Evolutionary conservation across 1,140 invertebrate species (phyloP).

Genomic region (Philopotamus ludificatus): DNA sequence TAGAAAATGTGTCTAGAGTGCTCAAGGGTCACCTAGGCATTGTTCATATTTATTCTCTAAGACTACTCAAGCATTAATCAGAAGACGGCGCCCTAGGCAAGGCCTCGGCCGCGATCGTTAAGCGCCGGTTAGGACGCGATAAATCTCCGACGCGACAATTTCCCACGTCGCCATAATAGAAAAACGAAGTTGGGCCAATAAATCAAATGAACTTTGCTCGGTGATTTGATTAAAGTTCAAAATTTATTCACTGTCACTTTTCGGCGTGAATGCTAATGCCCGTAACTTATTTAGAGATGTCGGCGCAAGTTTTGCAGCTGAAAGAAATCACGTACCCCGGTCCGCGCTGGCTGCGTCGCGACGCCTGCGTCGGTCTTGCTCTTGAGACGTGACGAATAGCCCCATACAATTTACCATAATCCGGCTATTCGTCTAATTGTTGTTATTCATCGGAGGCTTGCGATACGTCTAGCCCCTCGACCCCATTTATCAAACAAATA

Average conservation of each 20-base stretch:
- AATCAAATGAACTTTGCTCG: conserved; percentile 11
- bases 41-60: too few relatives aligned
- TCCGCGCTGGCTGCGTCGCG: background rate
- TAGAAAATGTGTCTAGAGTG: too few relatives aligned
- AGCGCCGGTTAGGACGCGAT: background rate
- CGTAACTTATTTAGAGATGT: conserved; percentile 18
- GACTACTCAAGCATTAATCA: too few relatives aligned
- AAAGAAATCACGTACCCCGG: conserved; percentile 4
- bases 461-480: background rate
- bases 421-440: conserved; percentile 30
- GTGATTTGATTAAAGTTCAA: conserved; percentile 35
- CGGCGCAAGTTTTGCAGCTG: background rate
- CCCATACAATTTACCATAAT: conserved; percentile 34
- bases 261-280: conserved; percentile 32
- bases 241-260: conserved; percentile 35
- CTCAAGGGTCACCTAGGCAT: too few relatives aligned
- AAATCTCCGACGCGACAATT: conserved; percentile 2
- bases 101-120: too few relatives aligned
- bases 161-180: conserved; percentile 8
- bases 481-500: background rate
- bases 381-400: background rate
- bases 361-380: too few relatives aligned
- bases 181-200: conserved; percentile 15
- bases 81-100: too few relatives aligned
- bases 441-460: conserved; percentile 23